phyloP scores from a whole-genome alignment of 2,888 invertebrate species.

The Trisateles emortualis region DNA sequence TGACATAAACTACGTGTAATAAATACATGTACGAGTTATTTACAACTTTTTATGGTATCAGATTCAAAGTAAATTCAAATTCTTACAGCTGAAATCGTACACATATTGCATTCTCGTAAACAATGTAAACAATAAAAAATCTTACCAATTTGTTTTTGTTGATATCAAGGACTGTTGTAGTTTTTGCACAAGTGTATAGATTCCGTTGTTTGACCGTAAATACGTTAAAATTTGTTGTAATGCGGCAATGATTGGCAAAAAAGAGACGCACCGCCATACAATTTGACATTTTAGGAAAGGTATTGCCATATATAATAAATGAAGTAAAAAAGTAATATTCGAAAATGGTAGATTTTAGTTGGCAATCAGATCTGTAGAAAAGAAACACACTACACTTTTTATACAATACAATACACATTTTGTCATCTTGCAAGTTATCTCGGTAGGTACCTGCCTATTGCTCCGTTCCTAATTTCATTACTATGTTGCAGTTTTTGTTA shows the following conservation, averaged over 20 bases:
- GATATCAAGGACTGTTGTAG: constrained; percentile 27
- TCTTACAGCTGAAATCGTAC: constrained; percentile 19
- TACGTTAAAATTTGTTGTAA: constrained; percentile 68
- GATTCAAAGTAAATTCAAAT: constrained; percentile 38
- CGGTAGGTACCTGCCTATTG: too few relatives aligned
- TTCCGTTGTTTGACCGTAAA: constrained; percentile 58
- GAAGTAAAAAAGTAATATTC: not conserved
- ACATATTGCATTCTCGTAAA: constrained; percentile 30
- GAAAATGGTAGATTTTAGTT: constrained; percentile 2
- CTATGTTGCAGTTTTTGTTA: too few relatives aligned
- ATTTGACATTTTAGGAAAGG: constrained; percentile 69
- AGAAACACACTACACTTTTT: too few relatives aligned
- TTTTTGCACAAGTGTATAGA: constrained; percentile 37
- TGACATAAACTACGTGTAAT: constrained; percentile 24
- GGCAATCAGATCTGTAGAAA: too few relatives aligned
- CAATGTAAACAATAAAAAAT: constrained; percentile 30
- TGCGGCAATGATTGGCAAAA: constrained; percentile 82
- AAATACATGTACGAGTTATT: constrained; percentile 9
- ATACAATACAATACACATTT: too few relatives aligned
- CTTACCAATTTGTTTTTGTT: constrained; percentile 51
- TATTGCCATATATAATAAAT: constrained; percentile 26
- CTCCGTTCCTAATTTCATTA: too few relatives aligned
- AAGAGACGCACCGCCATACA: constrained; percentile 76
- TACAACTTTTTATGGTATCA: constrained; percentile 12
- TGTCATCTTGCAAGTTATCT: too few relatives aligned